phyloP scores from a whole-genome alignment of 2,888 invertebrate genomes.

The Epinotia bilunana region DNA sequence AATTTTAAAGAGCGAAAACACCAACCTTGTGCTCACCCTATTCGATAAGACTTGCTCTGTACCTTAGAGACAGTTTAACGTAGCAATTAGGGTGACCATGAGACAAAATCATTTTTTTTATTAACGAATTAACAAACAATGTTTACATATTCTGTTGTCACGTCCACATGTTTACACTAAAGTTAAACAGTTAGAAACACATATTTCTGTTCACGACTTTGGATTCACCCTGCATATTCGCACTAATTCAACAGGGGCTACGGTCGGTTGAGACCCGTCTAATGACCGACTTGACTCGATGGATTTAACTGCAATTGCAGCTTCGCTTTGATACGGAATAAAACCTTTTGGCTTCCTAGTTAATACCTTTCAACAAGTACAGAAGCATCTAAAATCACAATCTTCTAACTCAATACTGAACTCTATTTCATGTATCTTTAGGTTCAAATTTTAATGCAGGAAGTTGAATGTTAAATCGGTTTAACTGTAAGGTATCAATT shows the following conservation, averaged over 20 bases:
- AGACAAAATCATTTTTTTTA: no score
- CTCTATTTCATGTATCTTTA: not conserved
- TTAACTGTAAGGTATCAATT: not conserved
- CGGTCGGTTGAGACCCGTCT: slow-evolving; percentile 11
- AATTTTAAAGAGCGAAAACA: no score
- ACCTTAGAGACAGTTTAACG: no score
- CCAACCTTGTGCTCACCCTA: no score
- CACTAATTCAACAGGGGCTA: not conserved
- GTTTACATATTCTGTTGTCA: no score
- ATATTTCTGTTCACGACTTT: no score
- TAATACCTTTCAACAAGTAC: not conserved
- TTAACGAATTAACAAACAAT: no score
- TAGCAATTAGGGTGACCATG: no score
- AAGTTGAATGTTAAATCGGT: not conserved
- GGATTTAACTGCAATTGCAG: slow-evolving; percentile 32
- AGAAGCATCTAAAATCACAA: not conserved
- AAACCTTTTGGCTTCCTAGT: slow-evolving; percentile 14
- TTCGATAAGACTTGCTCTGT: no score
- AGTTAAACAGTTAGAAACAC: no score
- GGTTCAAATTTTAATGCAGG: not conserved
- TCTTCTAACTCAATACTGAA: not conserved
- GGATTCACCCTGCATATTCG: not conserved
- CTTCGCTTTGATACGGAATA: slow-evolving; percentile 23
- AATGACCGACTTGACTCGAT: slow-evolving; percentile 10
- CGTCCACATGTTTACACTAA: no score